Percentiles rank a stretch among this genome's conserved stretches.
Conservation (phyloP, 1,140 invertebrate genomes). For the Cotesia chilonis region DNA sequence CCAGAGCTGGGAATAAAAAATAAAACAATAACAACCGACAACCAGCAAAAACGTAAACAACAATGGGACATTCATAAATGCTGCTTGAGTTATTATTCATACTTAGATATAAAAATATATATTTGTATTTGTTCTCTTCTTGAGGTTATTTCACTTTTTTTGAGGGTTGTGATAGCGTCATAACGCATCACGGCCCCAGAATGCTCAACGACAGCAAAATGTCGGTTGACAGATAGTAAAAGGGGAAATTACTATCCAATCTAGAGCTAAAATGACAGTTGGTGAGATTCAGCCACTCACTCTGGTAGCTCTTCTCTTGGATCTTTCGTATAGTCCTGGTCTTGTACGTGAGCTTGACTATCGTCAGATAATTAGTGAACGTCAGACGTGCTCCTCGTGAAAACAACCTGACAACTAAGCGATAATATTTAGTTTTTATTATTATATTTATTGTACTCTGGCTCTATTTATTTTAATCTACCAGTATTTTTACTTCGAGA, state of each 20-base stretch:
- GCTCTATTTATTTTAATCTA: background rate
- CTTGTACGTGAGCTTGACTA: conserved; percentile 32
- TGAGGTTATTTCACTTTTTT: background rate
- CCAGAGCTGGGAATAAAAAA: background rate
- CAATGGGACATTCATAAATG: too few relatives aligned
- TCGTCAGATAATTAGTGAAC: conserved; percentile 34
- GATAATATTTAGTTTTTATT: background rate
- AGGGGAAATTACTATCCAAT: conserved; percentile 27
- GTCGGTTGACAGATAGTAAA: conserved; percentile 21
- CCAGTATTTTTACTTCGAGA: background rate
- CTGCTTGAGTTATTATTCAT: background rate
- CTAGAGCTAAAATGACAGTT: conserved; percentile 30
- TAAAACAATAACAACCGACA: conserved; percentile 10
- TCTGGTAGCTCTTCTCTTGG: background rate
- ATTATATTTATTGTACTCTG: background rate
- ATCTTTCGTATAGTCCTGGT: conserved; percentile 3
- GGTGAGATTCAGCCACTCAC: conserved; percentile 29
- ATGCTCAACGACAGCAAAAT: conserved; percentile 26
- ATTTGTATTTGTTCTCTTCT: too few relatives aligned
- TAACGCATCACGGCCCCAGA: conserved; percentile 7
- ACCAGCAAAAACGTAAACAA: too few relatives aligned
- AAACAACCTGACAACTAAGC: background rate
- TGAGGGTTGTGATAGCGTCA: conserved; percentile 1
- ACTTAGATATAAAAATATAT: too few relatives aligned
- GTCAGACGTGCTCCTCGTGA: conserved; percentile 18